Base-by-base conservation (phyloP, 2,113 vertebrate species). In the Colinus virginianus region DNA sequence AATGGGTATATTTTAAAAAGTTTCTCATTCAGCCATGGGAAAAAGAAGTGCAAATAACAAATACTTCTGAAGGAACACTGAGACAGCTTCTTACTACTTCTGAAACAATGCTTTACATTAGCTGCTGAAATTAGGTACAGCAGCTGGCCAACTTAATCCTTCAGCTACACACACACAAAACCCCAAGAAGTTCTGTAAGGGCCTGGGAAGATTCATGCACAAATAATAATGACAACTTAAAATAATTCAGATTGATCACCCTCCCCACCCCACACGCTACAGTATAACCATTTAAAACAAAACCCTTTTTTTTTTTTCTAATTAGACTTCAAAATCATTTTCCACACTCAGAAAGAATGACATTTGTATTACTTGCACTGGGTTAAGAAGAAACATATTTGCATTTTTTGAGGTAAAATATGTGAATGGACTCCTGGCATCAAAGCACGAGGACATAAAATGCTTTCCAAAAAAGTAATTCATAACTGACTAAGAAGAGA, bases 231-330 rank as follows among this genome's bases (percentile, higher is more conserved):
- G 38, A 21, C 22, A 70, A 70, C 21, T 76, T 46, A 1, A 13
- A 86, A 83, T 74, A 68, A n/a, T 17, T 4, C 5, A 49, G 25
- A 53, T 0, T n/a, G 32, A 69, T 42, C 22, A 38, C 15, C 4
- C 5, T 0, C 1, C 9, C 30, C 53, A n/a, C 3, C 28, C 84
- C 14, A 53, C 3, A 55, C 4, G 19, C 15, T 80, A 4, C 1
- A 15, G 6, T 6, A 2, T 7, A 91, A 70, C 14, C 43, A 59
- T 10, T 86, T 56, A 61, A 71, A 84, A 16, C 21, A 75, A 80
- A 2, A 28, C 32, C 48, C n/a, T n/a, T n/a, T 32, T 36, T 3
- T 28, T 66, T 45, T 42, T 84, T 51, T 5, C 62, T 38, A 78
- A 42, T 43, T 26, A 59, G 34, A 64, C 32, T 68, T 74, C 49